A percentile compares a stretch with the other conserved stretches of the same genome.
phyloP scores from a whole-genome alignment of 2,797 vertebrate genomes.

The Enteromius anoplus region DNA sequence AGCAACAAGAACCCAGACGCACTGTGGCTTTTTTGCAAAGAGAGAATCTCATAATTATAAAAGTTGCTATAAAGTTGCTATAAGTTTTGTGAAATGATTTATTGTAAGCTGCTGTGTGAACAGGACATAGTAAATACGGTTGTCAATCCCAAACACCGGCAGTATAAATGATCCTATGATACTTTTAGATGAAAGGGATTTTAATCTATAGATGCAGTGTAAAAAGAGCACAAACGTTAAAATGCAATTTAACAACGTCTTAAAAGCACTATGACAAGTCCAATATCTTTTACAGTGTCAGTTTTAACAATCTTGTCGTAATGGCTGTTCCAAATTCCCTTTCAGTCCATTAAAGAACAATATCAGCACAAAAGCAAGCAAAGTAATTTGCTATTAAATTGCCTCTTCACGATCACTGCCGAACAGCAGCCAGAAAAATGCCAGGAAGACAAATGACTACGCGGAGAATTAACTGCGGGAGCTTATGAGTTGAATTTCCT shows the following conservation, averaged over 20 bases:
- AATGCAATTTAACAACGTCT: constrained; percentile 41
- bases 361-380: constrained; percentile 59
- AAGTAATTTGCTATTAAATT: constrained; percentile 62
- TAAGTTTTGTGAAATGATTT: neutral
- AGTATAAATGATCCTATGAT: neutral
- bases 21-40: neutral
- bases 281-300: constrained; percentile 46
- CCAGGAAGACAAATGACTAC: constrained; percentile 60
- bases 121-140: neutral
- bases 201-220: constrained; percentile 13
- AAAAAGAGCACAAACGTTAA: constrained; percentile 19
- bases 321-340: constrained; percentile 54
- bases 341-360: constrained; percentile 59
- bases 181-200: neutral
- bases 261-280: constrained; percentile 39
- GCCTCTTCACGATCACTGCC: constrained; percentile 48
- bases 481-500: constrained; percentile 61
- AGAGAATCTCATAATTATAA: neutral
- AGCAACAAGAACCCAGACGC: neutral
- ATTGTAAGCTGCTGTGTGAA: neutral
- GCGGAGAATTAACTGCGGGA: constrained; percentile 55
- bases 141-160: neutral
- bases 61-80: no score
- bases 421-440: constrained; percentile 55
- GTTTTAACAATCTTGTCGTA: constrained; percentile 57